These are phyloP conservation scores for Metalampra italica DNA, from an alignment of 2,888 invertebrate genomes.

Conservation along the genomic window DNA sequence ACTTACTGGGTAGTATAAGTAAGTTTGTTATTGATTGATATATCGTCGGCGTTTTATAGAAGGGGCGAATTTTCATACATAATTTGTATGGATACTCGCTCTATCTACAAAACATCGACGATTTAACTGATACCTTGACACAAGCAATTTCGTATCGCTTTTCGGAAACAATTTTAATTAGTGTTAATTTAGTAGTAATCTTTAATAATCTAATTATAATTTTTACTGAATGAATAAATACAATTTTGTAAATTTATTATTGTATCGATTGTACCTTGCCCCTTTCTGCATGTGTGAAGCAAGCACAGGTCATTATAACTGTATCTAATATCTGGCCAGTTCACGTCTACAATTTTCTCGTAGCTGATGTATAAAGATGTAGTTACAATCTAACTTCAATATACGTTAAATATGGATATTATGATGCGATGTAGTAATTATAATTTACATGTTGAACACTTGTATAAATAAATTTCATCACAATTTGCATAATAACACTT, in stretches of 20 bases:
- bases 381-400: constrained; percentile 3
- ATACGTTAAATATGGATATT: not conserved
- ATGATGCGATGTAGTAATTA: too few species aligned
- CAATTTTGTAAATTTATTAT: constrained; percentile 50
- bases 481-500: not conserved
- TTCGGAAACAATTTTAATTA: constrained; percentile 41
- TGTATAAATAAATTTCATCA: not conserved
- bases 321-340: not conserved
- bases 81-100: too few species aligned
- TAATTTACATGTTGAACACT: too few species aligned
- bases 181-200: constrained; percentile 62
- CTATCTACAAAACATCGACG: too few species aligned
- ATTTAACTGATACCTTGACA: constrained; percentile 30
- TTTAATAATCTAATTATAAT: constrained; percentile 49
- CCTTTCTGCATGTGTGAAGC: constrained; percentile 18
- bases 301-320: constrained; percentile 23
- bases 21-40: not conserved
- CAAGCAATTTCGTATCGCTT: constrained; percentile 26
- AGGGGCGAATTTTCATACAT: too few species aligned
- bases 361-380: not conserved
- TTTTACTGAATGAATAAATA: constrained; percentile 61
- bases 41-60: too few species aligned
- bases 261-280: constrained; percentile 54
- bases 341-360: not conserved
- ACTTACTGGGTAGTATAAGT: not conserved